Conservation (phyloP, 2,797 vertebrate species). For the Chanos chanos region DNA sequence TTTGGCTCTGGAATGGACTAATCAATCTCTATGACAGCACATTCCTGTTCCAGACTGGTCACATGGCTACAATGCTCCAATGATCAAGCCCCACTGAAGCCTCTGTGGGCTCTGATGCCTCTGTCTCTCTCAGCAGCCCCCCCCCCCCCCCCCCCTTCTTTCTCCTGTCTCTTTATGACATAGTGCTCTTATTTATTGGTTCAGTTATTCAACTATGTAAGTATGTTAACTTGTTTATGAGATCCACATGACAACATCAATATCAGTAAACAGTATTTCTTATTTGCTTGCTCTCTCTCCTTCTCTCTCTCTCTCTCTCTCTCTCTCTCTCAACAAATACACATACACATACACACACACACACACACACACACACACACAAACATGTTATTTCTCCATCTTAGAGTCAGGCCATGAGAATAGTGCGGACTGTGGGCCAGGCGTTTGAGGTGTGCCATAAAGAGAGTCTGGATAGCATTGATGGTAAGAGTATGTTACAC, state of each 20-base stretch:
- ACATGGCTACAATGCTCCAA: neutral
- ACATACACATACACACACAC: neutral
- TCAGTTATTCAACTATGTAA: no score
- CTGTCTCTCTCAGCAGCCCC: neutral
- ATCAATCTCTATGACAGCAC: constrained; percentile 54
- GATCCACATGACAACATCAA: no score
- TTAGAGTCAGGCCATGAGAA: constrained; percentile 96
- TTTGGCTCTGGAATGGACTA: constrained; percentile 42
- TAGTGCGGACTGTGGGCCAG: constrained; percentile 93
- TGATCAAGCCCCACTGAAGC: no score
- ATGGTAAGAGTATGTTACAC: constrained; percentile 77
- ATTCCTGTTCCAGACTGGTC: neutral
- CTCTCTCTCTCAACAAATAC: constrained; percentile 7
- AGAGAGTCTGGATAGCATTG: constrained; percentile 84
- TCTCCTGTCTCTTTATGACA: no score
- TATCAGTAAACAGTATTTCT: no score
- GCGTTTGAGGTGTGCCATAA: constrained; percentile 98
- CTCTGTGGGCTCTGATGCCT: no score
- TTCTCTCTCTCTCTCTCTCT: constrained; percentile 26
- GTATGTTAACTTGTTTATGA: no score
- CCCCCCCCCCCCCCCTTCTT: neutral
- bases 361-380: neutral
- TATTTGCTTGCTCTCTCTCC: no score
- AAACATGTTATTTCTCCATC: neutral
- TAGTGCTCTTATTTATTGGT: neutral